Evolutionary conservation across 1,140 invertebrate species (phyloP).

Genomic region (Radopholus similis): DNA sequence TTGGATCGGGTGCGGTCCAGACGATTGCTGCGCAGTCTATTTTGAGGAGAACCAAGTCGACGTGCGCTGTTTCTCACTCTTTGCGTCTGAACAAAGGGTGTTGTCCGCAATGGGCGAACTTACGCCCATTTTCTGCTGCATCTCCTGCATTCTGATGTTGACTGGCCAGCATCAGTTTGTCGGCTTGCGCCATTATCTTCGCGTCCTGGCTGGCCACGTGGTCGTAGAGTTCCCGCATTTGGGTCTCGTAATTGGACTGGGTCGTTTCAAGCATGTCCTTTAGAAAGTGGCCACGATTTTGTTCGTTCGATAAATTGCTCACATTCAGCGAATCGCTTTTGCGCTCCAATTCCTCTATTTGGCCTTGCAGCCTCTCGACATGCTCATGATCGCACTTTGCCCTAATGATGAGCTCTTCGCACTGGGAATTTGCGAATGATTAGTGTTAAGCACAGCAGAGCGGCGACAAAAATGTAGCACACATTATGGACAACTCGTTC

Average conservation of each 20-base stretch:
- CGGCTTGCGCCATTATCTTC: constrained; percentile 28
- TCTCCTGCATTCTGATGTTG: neutral
- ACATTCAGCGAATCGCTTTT: constrained; percentile 36
- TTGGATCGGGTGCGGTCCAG: too few species aligned
- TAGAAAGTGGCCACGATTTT: neutral
- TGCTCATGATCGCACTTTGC: constrained; percentile 3
- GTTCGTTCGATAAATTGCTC: neutral
- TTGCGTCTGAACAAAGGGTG: neutral
- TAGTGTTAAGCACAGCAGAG: neutral
- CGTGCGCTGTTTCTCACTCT: constrained; percentile 1
- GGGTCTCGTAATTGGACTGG: constrained; percentile 35
- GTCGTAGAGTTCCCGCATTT: constrained; percentile 39
- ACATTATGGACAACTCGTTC: constrained; percentile 10
- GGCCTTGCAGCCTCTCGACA: constrained; percentile 1
- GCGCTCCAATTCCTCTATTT: constrained; percentile 16
- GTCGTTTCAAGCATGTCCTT: constrained; percentile 37
- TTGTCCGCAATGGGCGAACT: neutral
- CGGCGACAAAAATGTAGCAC: constrained; percentile 4
- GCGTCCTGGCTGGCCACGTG: constrained; percentile 38
- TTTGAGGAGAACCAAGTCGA: constrained; percentile 16
- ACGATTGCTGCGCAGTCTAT: too few species aligned
- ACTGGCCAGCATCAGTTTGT: constrained; percentile 3
- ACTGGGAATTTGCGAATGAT: too few species aligned
- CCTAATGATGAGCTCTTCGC: constrained; percentile 19
- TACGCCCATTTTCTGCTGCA: neutral